Base-by-base conservation (phyloP, 2,888 invertebrate species). In the Lasioglossum oenotherae region DNA sequence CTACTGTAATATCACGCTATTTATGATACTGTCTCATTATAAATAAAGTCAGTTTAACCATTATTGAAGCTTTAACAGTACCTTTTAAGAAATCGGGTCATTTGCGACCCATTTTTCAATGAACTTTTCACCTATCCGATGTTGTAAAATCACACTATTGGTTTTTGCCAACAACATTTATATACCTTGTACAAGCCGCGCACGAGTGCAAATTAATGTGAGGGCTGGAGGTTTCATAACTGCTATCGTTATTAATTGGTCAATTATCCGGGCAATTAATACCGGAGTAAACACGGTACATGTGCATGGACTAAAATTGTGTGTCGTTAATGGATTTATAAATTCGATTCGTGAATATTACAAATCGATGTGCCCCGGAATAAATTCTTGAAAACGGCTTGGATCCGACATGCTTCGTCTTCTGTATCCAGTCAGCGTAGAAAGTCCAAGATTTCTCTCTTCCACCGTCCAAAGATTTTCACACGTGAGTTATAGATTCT, bases 331-430 rank as follows among this genome's bases (percentile, higher is more conserved):
- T 53, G 53, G 64, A 80, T 75, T 69, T 60, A 73, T 23, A 35
- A 88, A 73, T 75, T 60, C 69, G 67, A 72, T 76, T 82, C 78
- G 19, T n/a, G 74, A 60, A 75, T 73, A 53, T 71, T 35, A 49
- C 44, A 27, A 19, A 57, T 57, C 75, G 67, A 35, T 35, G 31
- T 41, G 67, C 10, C 75, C 38, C 41, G 71, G 72, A 78, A 80
- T 81, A 78, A 78, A 77, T 78, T 84, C 75, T 69, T 49, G 78
- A 69, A 81, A 81, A 69, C 46, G 72, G 46, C 1, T 8, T 16
- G 57, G 31, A 75, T 31, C 31, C 53, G 38, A 31, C 12, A n/a
- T n/a, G 69, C n/a, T 23, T 38, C 38, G 38, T 38, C 6, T n/a
- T 41, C 38, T 41, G 12, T n/a, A 87, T 79, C 35, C 72, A 44